phyloP scores from a whole-genome alignment of 2,113 vertebrate species.

The Pelvicachromis taeniatus region DNA sequence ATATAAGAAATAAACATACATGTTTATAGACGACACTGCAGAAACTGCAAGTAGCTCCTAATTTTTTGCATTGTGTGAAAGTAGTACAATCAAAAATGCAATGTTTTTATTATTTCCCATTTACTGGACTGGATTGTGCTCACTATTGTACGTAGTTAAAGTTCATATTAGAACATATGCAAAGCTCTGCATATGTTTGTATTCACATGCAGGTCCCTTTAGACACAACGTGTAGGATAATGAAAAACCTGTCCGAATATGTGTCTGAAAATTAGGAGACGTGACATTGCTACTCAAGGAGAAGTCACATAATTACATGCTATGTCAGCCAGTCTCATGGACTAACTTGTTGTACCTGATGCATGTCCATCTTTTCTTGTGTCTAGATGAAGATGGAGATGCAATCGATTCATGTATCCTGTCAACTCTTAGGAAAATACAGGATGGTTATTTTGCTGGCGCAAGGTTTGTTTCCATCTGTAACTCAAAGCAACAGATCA shows the following conservation, averaged over 20 bases:
- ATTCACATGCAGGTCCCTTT: not conserved
- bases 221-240: not conserved
- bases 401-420: constrained; percentile 89
- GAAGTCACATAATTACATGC: not conserved
- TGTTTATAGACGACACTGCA: not conserved
- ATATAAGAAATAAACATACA: not conserved
- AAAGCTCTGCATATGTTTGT: not conserved
- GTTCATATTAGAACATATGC: not conserved
- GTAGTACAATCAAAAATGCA: too few relatives aligned
- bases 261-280: not conserved
- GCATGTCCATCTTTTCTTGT: not conserved
- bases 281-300: too few relatives aligned
- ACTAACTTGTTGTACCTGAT: not conserved
- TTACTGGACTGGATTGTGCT: too few relatives aligned
- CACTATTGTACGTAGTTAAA: not conserved
- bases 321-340: not conserved
- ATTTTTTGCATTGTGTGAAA: not conserved
- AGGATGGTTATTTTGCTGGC: constrained; percentile 96
- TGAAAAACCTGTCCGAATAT: not conserved
- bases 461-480: constrained; percentile 79
- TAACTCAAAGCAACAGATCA: too few relatives aligned
- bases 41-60: not conserved
- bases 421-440: constrained; percentile 88
- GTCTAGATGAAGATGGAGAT: constrained; percentile 85
- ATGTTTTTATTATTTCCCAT: too few relatives aligned